phyloP scores from a whole-genome alignment of 2,797 vertebrate species.

The Chromis chromis region DNA sequence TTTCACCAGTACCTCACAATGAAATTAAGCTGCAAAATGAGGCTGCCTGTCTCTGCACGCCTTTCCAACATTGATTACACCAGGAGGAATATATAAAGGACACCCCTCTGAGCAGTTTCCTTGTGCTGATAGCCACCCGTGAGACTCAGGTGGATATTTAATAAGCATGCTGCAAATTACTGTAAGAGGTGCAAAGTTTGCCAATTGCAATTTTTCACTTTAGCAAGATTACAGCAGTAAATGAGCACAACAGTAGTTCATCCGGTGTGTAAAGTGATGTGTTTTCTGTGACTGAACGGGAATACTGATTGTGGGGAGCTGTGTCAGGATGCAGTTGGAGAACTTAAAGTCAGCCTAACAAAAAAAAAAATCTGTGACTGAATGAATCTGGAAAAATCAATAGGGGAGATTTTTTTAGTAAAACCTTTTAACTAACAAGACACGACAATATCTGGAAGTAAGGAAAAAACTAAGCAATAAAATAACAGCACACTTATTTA shows the following conservation, averaged over 20 bases:
- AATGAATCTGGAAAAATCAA: background rate
- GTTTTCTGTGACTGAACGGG: background rate
- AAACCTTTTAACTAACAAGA: background rate
- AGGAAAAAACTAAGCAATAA: too few species aligned
- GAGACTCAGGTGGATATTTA: constrained; percentile 12
- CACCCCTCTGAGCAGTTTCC: background rate
- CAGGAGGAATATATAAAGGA: constrained; percentile 2
- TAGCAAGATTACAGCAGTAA: background rate
- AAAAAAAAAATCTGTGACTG: background rate
- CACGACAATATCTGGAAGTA: too few species aligned
- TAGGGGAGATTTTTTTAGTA: background rate
- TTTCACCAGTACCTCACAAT: constrained; percentile 2
- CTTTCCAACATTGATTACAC: constrained; percentile 10
- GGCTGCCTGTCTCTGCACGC: constrained; percentile 12
- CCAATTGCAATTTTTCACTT: constrained; percentile 3
- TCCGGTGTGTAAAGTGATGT: background rate
- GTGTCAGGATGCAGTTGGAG: background rate
- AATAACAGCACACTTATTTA: too few species aligned
- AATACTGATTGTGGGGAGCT: background rate
- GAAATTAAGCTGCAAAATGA: constrained; percentile 10
- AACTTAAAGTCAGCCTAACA: background rate
- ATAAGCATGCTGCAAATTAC: constrained; percentile 10
- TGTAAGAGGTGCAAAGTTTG: background rate
- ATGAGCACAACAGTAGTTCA: constrained; percentile 1
- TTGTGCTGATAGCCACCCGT: constrained; percentile 3